phyloP scores from a whole-genome alignment of 2,113 vertebrate species.

The Chaenocephalus aceratus region DNA sequence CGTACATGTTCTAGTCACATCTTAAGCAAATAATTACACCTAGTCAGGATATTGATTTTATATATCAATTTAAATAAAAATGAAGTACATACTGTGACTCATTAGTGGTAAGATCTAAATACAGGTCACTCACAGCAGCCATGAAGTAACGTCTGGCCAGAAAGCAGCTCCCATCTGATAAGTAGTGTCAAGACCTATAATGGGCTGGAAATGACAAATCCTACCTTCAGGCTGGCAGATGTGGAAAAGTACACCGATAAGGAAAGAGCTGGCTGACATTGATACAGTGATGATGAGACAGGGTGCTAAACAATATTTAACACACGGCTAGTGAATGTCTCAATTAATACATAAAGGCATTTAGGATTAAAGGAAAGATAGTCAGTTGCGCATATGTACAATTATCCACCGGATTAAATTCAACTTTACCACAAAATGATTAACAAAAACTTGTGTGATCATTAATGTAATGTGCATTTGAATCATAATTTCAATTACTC shows the following conservation, averaged over 20 bases:
- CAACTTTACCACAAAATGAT: too few relatives aligned
- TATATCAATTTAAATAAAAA: neutral
- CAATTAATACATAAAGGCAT: constrained; percentile 33
- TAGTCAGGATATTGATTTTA: neutral
- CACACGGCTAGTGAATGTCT: constrained; percentile 8
- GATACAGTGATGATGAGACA: constrained; percentile 37
- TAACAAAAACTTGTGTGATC: too few relatives aligned
- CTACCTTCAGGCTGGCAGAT: constrained; percentile 65
- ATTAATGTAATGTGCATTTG: too few relatives aligned
- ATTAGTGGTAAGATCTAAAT: constrained; percentile 4
- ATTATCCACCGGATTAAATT: too few relatives aligned
- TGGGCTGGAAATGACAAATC: constrained; percentile 51
- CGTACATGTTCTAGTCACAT: neutral
- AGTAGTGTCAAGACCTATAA: constrained; percentile 51
- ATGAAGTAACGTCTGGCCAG: constrained; percentile 42
- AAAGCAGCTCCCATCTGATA: constrained; percentile 36
- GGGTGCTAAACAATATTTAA: constrained; percentile 27
- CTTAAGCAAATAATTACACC: neutral
- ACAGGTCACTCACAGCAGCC: constrained; percentile 39
- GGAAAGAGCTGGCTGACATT: constrained; percentile 17
- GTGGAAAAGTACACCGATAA: constrained; percentile 58
- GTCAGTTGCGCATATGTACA: too few relatives aligned
- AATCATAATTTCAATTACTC: too few relatives aligned
- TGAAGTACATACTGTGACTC: neutral
- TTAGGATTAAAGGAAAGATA: neutral